Evolutionary conservation across 1,140 invertebrate genomes (phyloP), one percentile per base, ranked within the genome.

Genomic region (Drosophila elegans): DNA sequence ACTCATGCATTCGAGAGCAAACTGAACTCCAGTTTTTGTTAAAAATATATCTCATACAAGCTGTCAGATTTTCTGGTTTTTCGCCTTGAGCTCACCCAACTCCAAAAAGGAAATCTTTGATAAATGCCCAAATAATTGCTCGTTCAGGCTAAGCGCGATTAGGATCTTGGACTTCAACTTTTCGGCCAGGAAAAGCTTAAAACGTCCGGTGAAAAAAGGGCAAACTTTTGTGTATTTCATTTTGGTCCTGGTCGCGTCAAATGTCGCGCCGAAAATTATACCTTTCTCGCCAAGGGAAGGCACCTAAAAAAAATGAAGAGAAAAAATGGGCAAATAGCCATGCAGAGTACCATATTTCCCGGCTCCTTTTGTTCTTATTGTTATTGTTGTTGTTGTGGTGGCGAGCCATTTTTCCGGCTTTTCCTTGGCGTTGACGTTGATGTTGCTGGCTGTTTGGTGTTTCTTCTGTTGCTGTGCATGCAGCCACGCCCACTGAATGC

Each of bases 261-360:
- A 80, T 89, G 84, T 89, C 84, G 84, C 84, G 84, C 85, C 84
- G 80, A 89, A 89, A 89, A 89, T 89, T 89, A 89, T 89, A 89
- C 53, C 84, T 88, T 62, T 88, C 38, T 55, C 51, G 36, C 34
- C 12, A 25, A 7, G 34, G 6, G 56, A 66, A 53, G 29, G 44
- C 13, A 54, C 25, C 42, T 29, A 45, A 52, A 21, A 21, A 21
- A 21, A 21, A 21, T 21, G 16, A 21, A 21, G 0, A 21, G n/a
- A 68, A 49, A 66, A 80, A 85, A 74, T 68, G 62, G 46, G 54
- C 80, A 83, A 82, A 82, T 75, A 79, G 59, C 79, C 59, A 49
- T 74, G 64, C 69, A 67, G 63, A 67, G 72, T 61, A 77, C 68
- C 41, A 34, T n/a, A 53, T 13, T 54, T 49, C 9, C 63, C 38